Evolutionary conservation across 2,888 invertebrate species (phyloP), one percentile per base, ranked within the genome.

Genomic region (Protula sp.): DNA sequence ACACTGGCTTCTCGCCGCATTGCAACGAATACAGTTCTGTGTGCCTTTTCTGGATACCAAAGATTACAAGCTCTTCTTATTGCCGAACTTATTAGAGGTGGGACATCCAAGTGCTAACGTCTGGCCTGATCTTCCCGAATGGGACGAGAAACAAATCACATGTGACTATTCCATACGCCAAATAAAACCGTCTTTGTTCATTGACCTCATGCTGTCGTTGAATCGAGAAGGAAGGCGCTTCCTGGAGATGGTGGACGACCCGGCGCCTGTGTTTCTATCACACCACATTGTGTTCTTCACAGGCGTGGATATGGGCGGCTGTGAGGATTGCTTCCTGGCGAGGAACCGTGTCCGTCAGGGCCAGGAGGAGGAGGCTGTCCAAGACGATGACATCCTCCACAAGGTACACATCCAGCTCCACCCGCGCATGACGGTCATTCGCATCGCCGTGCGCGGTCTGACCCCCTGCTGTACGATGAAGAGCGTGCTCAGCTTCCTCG

Each of bases 111-210:
- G 62, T 29, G 61, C 55, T 28, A 68, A 70, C 55, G 66, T 70
- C 5, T 70, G 70, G 70, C 67, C 70, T 26, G 68, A 69, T 58
- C 59, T 69, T 24, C 70, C 70, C 1, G 70, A 70, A 57, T 70
- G 70, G 70, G 70, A 69, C 57, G 70, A 70, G 60, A 70, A 67
- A 48, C 70, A 70, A 60, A 65, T 70, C n/a, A 69, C 70, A 22
- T 69, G 67, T 55, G 68, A 70, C 55, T 69, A 68, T 51, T 47
- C 50, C 2, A 51, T 70, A 24, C 60, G 67, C 29, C 38, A 58
- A 1, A 54, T 64, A n/a, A 66, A 65, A 53, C 64, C 68, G 9
- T 56, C 63, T 31, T 50, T 68, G 61, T 70, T 70, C 62, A 61
- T 60, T 19, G 68, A 67, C n/a, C 58, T 70, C 27, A 56, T 69